These are phyloP conservation scores for Timema cristinae DNA, from an alignment of 2,888 invertebrate species.

Conservation along the genomic window DNA sequence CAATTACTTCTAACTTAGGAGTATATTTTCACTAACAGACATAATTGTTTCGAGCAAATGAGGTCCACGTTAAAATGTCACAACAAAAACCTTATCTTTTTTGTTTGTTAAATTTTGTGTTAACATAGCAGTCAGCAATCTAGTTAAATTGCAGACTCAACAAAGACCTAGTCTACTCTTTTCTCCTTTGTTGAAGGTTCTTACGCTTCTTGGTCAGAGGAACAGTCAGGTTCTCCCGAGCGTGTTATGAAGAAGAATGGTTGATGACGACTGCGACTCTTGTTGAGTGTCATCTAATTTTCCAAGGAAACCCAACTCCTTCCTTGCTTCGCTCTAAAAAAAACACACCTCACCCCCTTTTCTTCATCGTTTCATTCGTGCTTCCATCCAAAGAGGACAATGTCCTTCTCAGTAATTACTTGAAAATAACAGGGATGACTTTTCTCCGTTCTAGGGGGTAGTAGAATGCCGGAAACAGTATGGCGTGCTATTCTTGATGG, in stretches of 20 bases:
- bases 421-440: not conserved
- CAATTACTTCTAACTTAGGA: too few relatives aligned
- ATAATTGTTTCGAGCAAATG: too few relatives aligned
- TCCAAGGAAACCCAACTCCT: not conserved
- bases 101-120: too few relatives aligned
- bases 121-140: too few relatives aligned
- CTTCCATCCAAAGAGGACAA: not conserved
- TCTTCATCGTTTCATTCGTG: not conserved
- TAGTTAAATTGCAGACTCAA: too few relatives aligned
- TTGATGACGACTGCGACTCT: not conserved
- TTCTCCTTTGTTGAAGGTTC: too few relatives aligned
- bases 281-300: constrained; percentile 12
- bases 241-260: constrained; percentile 10
- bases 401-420: constrained; percentile 11
- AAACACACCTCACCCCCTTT: constrained; percentile 1
- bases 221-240: not conserved
- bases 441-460: not conserved
- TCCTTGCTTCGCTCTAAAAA: not conserved
- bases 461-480: not conserved
- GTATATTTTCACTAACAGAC: too few relatives aligned
- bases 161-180: too few relatives aligned
- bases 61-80: too few relatives aligned
- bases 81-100: too few relatives aligned
- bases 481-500: not conserved
- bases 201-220: too few relatives aligned